A percentile compares a stretch with the other conserved stretches of the same genome.
Evolutionary conservation across 1,140 invertebrate species (phyloP).

Genomic region (Drosophila prosaltans): DNA sequence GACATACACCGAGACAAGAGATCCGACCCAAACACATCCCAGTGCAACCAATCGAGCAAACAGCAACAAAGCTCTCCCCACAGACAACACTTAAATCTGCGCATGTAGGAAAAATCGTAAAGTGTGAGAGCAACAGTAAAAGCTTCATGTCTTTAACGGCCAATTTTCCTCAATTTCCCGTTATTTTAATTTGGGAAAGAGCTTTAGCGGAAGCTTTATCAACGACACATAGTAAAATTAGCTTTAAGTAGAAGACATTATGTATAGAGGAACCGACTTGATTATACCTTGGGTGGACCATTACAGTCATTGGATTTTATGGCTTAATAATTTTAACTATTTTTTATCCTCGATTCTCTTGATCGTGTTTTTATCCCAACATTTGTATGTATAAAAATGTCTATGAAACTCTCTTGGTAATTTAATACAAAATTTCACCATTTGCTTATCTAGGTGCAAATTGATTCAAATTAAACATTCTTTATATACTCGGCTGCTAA

Average conservation of each 20-base stretch:
- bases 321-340: too few relatives aligned
- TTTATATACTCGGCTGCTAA: too few relatives aligned
- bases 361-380: too few relatives aligned
- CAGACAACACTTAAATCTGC: slow-evolving; percentile 44
- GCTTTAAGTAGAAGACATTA: not conserved
- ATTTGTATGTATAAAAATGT: too few relatives aligned
- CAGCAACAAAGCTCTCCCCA: slow-evolving; percentile 39
- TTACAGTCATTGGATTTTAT: too few relatives aligned
- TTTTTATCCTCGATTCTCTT: too few relatives aligned
- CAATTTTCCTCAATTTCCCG: slow-evolving; percentile 36
- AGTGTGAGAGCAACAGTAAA: slow-evolving; percentile 28
- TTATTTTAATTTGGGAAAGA: slow-evolving; percentile 27
- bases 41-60: slow-evolving; percentile 12
- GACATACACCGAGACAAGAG: slow-evolving; percentile 54
- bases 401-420: too few relatives aligned
- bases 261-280: not conserved
- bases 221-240: not conserved
- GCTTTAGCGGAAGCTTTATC: slow-evolving; percentile 17
- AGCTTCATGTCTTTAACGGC: not conserved
- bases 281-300: not conserved
- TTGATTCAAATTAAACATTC: too few relatives aligned
- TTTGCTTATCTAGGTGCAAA: too few relatives aligned
- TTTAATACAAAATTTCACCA: too few relatives aligned
- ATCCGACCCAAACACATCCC: slow-evolving; percentile 56
- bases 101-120: slow-evolving; percentile 41